These are phyloP conservation scores for Mastomys natalensis DNA, from an alignment of 2,113 vertebrate species.

Conservation along the genomic window DNA sequence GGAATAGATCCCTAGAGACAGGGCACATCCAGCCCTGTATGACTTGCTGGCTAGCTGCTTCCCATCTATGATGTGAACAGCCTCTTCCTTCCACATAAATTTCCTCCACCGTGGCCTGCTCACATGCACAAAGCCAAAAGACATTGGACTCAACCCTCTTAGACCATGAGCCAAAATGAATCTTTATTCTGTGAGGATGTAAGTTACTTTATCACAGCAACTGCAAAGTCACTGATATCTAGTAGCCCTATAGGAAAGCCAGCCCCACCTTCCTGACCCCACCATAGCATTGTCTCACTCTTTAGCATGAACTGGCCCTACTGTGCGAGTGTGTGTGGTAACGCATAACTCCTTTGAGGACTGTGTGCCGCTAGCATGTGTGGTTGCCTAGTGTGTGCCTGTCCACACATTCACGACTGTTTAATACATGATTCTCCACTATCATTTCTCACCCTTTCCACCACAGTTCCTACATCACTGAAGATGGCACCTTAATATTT, in stretches of 20 bases:
- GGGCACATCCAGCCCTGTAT: too few species aligned
- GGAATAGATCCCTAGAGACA: not conserved
- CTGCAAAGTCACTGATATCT: not conserved
- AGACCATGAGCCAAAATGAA: not conserved
- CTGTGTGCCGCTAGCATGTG: too few species aligned
- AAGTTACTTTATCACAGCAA: not conserved
- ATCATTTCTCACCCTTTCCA: not conserved
- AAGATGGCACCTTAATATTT: not conserved
- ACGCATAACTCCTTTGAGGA: accelerated
- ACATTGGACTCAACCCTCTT: not conserved
- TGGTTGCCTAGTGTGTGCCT: not conserved
- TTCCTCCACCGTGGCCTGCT: not conserved
- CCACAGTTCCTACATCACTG: not conserved
- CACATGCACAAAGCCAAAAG: not conserved
- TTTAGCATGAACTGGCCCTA: not conserved
- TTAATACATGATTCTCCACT: not conserved
- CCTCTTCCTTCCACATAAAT: not conserved
- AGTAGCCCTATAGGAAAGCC: not conserved
- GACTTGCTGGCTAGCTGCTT: not conserved
- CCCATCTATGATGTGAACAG: not conserved
- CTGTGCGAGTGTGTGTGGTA: not conserved
- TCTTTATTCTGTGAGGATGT: not conserved
- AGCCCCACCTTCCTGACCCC: not conserved
- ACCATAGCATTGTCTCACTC: not conserved
- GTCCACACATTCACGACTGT: too few species aligned